Base-by-base conservation (phyloP, 1,140 invertebrate genomes). In the Cydia pomonella region DNA sequence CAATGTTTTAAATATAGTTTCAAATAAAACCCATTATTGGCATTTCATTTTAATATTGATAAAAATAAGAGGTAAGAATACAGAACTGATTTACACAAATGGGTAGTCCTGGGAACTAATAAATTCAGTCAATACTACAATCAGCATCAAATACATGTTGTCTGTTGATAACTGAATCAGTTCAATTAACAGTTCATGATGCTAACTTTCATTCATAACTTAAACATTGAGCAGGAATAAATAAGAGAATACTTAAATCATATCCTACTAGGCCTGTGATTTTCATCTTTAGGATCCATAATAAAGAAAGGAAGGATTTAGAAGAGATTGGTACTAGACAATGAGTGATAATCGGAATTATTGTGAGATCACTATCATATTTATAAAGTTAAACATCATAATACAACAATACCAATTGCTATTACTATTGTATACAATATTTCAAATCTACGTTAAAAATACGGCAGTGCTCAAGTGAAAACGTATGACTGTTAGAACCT, bases 31-130 rank as follows among this genome's bases (percentile, higher is more conserved):
- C 73, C 59, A 79, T 41, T 25, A n/a, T 41, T 83, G 79, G 79
- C 77, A 80, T 80, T 83, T 83, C 79, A 83, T 81, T 83, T 83
- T 80, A 80, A 53, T 76, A 50, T 77, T 62, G 75, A 80, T 78
- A 80, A 80, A 82, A 75, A 75, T 53, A 83, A 79, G 76, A 80
- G 75, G 77, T 75, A 78, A 73, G 78, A 66, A 78, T 79, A 80
- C 77, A 79, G 80, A 82, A 81, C 12, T n/a, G 72, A 66, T 75
- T 77, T 21, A 63, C 69, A 77, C 16, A 41, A 74, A 72, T 71
- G 29, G 18, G 3, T 59, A 23, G 50, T 59, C 21, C 10, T 10
- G 53, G 53, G 53, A 59, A 59, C 53, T 59, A 21, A 59, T 23
- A 59, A 59, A 21, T 59, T 23, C 18, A 59, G n/a, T 59, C n/a